Base-by-base conservation (phyloP, 2,113 vertebrate genomes). In the Bostrychus sinensis region DNA sequence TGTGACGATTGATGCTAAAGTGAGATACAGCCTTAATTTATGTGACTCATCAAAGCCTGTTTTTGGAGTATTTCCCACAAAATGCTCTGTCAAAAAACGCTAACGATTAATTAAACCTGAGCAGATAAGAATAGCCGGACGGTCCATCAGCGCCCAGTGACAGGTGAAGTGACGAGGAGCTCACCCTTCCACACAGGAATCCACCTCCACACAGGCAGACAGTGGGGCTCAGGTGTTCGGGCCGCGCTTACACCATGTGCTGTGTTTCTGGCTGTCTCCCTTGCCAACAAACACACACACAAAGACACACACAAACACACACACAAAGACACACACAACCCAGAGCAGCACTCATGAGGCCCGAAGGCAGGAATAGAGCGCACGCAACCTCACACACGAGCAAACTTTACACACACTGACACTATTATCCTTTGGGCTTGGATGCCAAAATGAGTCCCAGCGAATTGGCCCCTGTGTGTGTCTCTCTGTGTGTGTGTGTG, bases 181-280 rank as follows among this genome's bases (percentile, higher is more conserved):
- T 71, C 72, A 71, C 58, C 55, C 70, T 74, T 77, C 76, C 76
- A 74, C 74, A 72, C 36, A 45, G 41, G 32, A 72, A 67, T 70
- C 41, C 68, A 70, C 72, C 72, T 63, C 71, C 67, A 55, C 59
- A 39, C 20, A 75, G 9, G 20, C 46, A 48, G 37, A 66, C 71
- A 66, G 60, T 30, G 56, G 73, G 86, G 68, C 85, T 84, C 87
- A 86, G 84, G 80, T 88, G 87, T 77, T 81, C 66, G 56, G 66
- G 62, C 77, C 69, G 73, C 72, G 72, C 77, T 83, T 71, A 71
- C 74, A 70, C 74, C 66, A 70, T 66, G 70, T 77, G 73, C 72
- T 66, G 70, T 76, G 69, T 67, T 71, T 75, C 80, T 68, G 54
- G 59, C 64, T 64, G 62, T 78, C 66, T 77, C 66, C 56, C 66